Base-by-base conservation (phyloP, 2,888 invertebrate species). In the Polydrusus cervinus region DNA sequence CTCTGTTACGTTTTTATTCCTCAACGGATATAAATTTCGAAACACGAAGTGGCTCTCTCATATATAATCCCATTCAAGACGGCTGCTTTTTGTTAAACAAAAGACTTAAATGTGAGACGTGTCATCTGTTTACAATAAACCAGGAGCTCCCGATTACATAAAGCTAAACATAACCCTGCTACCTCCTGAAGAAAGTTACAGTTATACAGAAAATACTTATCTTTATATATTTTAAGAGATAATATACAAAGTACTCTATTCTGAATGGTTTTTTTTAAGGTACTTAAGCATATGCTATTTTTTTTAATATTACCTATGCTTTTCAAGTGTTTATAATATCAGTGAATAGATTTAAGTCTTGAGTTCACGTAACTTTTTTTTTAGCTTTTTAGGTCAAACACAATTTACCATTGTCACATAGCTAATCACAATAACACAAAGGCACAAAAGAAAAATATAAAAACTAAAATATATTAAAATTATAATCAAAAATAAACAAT, bases 1-100 rank as follows among this genome's bases (percentile, higher is more conserved):
- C 66, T 67, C 51, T 73, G 73, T 73, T 73, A 73, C 67, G 67
- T 73, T 73, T 73, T 73, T 73, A 73, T 73, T 51, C 60, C 51
- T n/a, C 34, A 65, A 45, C 43, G 45, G 47, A 72, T 66, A 57
- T 72, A 72, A 66, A 72, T 66, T 72, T 65, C 57, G 72, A 72
- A 72, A 72, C 47, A 38, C 51, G 55, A 66, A 72, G 66, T 57
- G 66, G 57, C 49, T 60, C 55, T 16, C 57, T 65, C 30, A 43
- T n/a, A n/a, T n/a, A n/a, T 71, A 71, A 71, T 60, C 38, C 38
- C 57, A 60, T 38, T 38, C 57, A 38, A 38, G 57, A 69, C 14
- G 34, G 14, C 25, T 64, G 38, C 57, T 65, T 71, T 55, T 71
- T 64, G 53, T 65, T 64, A 45, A 64, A 71, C 20, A 62, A 61